A percentile compares a stretch with the other conserved stretches of the same genome.
phyloP scores from a whole-genome alignment of 1,140 invertebrate genomes.

The Pomacea maculata region DNA sequence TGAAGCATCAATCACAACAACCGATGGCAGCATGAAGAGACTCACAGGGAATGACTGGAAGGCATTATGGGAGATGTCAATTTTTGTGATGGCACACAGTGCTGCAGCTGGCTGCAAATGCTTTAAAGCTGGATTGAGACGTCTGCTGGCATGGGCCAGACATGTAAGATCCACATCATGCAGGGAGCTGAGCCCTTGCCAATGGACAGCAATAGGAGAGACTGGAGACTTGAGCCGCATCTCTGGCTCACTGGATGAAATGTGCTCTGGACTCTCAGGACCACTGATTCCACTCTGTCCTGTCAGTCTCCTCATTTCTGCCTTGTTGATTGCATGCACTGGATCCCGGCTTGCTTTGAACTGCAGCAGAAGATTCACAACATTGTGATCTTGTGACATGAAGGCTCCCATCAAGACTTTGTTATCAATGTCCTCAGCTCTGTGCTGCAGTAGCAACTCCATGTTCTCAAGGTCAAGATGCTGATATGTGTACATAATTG shows the following conservation, averaged over 20 bases:
- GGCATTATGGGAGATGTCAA: slow-evolving; percentile 93
- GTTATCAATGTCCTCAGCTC: slow-evolving; percentile 88
- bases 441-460: slow-evolving; percentile 82
- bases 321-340: slow-evolving; percentile 44
- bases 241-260: slow-evolving; percentile 38
- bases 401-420: slow-evolving; percentile 79
- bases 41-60: slow-evolving; percentile 81
- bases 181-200: slow-evolving; percentile 80
- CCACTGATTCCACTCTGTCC: slow-evolving; percentile 15
- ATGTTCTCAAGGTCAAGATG: slow-evolving; percentile 71
- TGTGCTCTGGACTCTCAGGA: slow-evolving; percentile 27
- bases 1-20: slow-evolving; percentile 82
- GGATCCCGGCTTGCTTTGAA: slow-evolving; percentile 49
- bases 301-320: slow-evolving; percentile 34
- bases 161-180: slow-evolving; percentile 76
- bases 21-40: slow-evolving; percentile 84
- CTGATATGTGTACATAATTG: slow-evolving; percentile 78
- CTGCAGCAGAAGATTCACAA: slow-evolving; percentile 72
- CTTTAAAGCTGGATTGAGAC: slow-evolving; percentile 48
- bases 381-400: slow-evolving; percentile 77
- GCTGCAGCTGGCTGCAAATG: slow-evolving; percentile 68
- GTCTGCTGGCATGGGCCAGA: slow-evolving; percentile 72
- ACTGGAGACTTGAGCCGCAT: slow-evolving; percentile 80
- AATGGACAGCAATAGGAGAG: slow-evolving; percentile 90
- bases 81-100: slow-evolving; percentile 88